Evolutionary conservation across 2,888 invertebrate species (phyloP).

Genomic region (Drosophila flavopinicola): DNA sequence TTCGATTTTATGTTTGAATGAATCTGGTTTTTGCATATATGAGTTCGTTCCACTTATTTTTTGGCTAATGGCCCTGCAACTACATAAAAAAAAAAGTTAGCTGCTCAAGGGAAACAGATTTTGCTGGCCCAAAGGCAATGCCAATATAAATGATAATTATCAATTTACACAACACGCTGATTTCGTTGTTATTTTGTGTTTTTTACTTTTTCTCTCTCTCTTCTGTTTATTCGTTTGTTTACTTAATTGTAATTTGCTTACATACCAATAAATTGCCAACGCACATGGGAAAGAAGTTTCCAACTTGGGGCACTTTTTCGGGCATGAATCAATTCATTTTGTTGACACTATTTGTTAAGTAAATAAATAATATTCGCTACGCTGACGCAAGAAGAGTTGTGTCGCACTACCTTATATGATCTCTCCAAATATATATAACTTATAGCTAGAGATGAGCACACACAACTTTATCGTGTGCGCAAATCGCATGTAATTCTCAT

Average conservation of each 20-base stretch:
- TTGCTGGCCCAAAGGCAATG: constrained; percentile 18
- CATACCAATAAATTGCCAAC: constrained; percentile 5
- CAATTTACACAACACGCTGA: constrained; percentile 50
- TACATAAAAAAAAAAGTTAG: constrained; percentile 1
- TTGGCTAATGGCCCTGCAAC: constrained; percentile 33
- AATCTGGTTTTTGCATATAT: constrained; percentile 23
- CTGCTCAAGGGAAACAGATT: constrained; percentile 16
- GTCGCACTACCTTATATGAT: constrained; percentile 21
- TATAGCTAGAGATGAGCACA: constrained; percentile 12
- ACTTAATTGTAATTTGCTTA: constrained; percentile 34
- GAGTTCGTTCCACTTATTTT: constrained; percentile 36
- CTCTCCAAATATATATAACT: not conserved
- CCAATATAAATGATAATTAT: constrained; percentile 52
- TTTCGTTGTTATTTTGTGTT: constrained; percentile 10
- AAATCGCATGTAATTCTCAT: not conserved
- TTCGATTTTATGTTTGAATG: not conserved
- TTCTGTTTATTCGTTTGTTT: constrained; percentile 31
- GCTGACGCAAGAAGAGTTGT: constrained; percentile 38
- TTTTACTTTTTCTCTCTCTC: constrained; percentile 2
- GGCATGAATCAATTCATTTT: constrained; percentile 29
- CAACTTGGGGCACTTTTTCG: constrained; percentile 1
- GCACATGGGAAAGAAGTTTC: constrained; percentile 2
- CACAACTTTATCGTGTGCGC: not conserved
- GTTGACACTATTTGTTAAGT: constrained; percentile 34
- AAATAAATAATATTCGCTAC: constrained; percentile 32